Evolutionary conservation across 2,113 vertebrate genomes (phyloP), one percentile per base, ranked within the genome.

Genomic region (Pitta sordida): DNA sequence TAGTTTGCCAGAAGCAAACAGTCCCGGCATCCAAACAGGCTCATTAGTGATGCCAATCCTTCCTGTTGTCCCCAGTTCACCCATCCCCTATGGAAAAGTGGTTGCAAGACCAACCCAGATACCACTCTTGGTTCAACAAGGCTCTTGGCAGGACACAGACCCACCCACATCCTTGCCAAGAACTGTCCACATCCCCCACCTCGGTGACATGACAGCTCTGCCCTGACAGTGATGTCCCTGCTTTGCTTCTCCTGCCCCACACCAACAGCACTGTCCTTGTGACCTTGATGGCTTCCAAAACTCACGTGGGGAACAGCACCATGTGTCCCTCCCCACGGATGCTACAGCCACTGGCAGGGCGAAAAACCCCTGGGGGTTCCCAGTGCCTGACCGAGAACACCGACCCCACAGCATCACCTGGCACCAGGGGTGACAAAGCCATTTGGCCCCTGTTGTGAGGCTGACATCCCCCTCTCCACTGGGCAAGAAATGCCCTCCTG

Each of bases 241-340:
- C 75, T 49, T 2, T 11, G 22, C 34, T 49, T 32, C 56, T 46
- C 36, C 12, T 49, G 46, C 6, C 49, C 63, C n/a, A 8, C 43
- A 12, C 7, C 3, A 1, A 43, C 37, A 58, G 27, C 39, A 4
- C 53, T 5, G 6, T 10, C 65, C 90, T 13, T 11, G 65, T 6
- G 20, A 32, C 24, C 4, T n/a, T 43, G 24, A 5, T 4, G 1
- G 53, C 49, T 41, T 46, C 44, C 8, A 0, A 90, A 82, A n/a
- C 39, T 7, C 6, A 63, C 1, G 0, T 4, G 67, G 83, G 46
- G 51, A 5, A 1, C 80, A 26, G 70, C 77, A 15, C 44, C 5
- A 0, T 0, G 9, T 17, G 37, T 3, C 79, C 56, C 18, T 39
- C 59, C 44, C 44, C 1, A 0, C 0, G 2, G 52, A 4, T 2